Percentiles rank a stretch among this genome's conserved stretches.
Conservation (phyloP, 2,888 invertebrate species). For the Eugnorisma glareosa region DNA sequence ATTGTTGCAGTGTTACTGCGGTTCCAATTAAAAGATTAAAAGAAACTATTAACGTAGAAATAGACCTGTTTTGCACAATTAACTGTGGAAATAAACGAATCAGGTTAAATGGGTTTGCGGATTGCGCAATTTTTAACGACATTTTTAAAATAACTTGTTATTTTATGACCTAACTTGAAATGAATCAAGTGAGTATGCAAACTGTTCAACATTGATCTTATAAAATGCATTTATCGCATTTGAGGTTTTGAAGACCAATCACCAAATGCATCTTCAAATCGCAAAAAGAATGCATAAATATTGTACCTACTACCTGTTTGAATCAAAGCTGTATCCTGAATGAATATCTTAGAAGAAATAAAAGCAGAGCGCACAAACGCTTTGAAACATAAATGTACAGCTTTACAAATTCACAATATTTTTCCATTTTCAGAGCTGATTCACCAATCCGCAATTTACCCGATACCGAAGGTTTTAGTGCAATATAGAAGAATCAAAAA, state of each 20-base stretch:
- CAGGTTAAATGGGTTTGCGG: slow-evolving; percentile 46
- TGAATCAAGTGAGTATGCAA: background rate
- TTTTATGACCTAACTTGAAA: slow-evolving; percentile 29
- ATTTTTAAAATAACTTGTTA: slow-evolving; percentile 44
- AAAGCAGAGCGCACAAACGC: background rate
- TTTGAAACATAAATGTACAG: background rate
- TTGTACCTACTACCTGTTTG: background rate
- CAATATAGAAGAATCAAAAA: background rate
- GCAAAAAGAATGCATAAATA: background rate
- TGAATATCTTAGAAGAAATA: background rate
- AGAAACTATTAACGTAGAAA: slow-evolving; percentile 56
- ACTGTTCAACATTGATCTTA: background rate
- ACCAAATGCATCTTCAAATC: background rate
- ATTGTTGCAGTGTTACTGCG: slow-evolving; percentile 48
- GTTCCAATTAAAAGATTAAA: slow-evolving; percentile 56
- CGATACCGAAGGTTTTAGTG: background rate
- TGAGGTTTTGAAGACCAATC: too few species aligned
- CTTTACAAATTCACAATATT: background rate
- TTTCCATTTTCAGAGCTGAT: slow-evolving; percentile 15
- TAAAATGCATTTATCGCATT: background rate
- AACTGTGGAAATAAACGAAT: slow-evolving; percentile 65
- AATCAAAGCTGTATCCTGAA: background rate
- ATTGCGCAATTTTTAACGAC: slow-evolving; percentile 43
- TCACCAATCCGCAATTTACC: background rate
- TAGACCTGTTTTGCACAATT: slow-evolving; percentile 68